Evolutionary conservation across 1,140 invertebrate species (phyloP), one percentile per base, ranked within the genome.

Genomic region (Capitella teleta): DNA sequence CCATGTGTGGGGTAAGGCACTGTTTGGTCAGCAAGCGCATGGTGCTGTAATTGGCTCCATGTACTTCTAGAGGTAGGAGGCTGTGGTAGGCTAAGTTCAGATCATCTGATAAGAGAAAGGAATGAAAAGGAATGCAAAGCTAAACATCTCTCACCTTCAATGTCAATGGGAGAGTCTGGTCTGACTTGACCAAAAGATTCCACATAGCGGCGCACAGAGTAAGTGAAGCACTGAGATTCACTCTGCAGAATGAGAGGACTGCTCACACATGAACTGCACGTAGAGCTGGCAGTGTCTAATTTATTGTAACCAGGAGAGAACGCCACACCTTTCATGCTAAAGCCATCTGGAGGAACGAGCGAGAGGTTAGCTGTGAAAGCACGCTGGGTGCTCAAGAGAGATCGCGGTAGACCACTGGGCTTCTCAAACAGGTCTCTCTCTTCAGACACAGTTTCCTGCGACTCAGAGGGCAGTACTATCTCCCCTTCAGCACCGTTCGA

Each of bases 31-130:
- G 79, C 79, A 82, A 81, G 65, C 81, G 78, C 75, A 85, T 79
- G 62, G 82, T 79, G 34, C 76, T 77, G 57, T 85, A 83, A 52
- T 78, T 81, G 18, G 80, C 77, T 10, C 83, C 83, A 61, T 84
- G 81, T 6, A 85, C 82, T 55, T 82, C 80, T 59, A 85, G 75
- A 37, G 83, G 82, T 57, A 86, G 70, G 34, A 80, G 78, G 65
- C 76, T 80, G 56, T 81, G 79, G 61, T 81, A 83, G 48, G 78
- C 79, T 28, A 78, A 74, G 50, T 77, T 77, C 48, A 77, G 75
- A 58, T 82, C 80, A 72, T 82, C 80, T 81, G 60, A 24, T n/a
- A n/a, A n/a, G n/a, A n/a, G n/a, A 8, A 32, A 32, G 30, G n/a
- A 32, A 32, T 32, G n/a, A 10, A 10, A 32, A 32, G 8, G 30